Evolutionary conservation across 2,113 vertebrate species (phyloP), one percentile per base, ranked within the genome.

Genomic region (Regulus satrapa): DNA sequence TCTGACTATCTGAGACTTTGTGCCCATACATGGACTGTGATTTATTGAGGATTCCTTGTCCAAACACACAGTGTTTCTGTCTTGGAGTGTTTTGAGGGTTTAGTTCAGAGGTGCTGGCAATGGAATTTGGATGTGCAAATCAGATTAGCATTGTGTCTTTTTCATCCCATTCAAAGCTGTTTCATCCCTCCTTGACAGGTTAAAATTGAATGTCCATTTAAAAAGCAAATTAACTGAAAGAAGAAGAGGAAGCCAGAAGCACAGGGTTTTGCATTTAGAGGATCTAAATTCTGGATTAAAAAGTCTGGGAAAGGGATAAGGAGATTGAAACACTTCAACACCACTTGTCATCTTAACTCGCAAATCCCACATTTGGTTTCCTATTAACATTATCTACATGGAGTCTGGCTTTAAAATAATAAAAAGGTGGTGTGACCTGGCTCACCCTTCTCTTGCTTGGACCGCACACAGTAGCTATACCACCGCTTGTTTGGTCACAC

Each of bases 381-480:
- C 46, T 48, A 31, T 51, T 61, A 72, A 56, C 34, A 34, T 46
- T 52, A 21, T 32, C 40, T 85, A 38, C 41, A 17, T 2, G 19
- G 48, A 66, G 23, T 20, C 36, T 17, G 80, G 26, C 14, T 55
- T 85, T 14, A 45, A 74, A 71, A 26, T 8, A 74, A 62, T 16
- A 36, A 40, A 80, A 51, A 4, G 8, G 25, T 73, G 16, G 26
- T 63, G 18, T 5, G 41, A 74, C 12, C 8, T 4, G 1, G 11
- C 21, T 85, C 1, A 1, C 8, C 18, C 21, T 74, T 68, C n/a
- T 52, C 38, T 88, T 64, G 11, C 25, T 67, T 46, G 32, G n/a
- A 36, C 6, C 26, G 23, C 32, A 32, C 0, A 1, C 10, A 41
- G 61, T 0, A 3, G 29, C 28, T 3, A 0, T 29, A 26, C 6